Base-by-base conservation (phyloP, 2,113 vertebrate species). In the Strix aluco region DNA sequence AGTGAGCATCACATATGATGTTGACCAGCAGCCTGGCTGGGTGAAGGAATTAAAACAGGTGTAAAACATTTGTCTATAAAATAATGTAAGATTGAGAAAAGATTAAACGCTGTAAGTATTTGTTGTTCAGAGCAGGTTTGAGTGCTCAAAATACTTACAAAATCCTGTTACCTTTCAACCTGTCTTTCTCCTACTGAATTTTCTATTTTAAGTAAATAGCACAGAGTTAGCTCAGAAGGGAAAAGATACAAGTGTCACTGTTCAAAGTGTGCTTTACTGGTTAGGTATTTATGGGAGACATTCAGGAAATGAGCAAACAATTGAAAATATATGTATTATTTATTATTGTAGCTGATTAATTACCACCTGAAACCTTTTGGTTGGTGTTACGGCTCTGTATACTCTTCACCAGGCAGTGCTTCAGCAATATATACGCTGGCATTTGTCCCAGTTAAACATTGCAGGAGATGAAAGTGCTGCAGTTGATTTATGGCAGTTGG, bases 141-240 rank as follows among this genome's bases (percentile, higher is more conserved):
- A 87, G 14, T 52, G 49, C 65, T 88, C 47, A 70, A 73, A 79
- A 59, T 59, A 12, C 27, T 85, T 75, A 62, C 40, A 91, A 79
- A 82, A 58, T 57, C 49, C 49, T 49, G 30, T 62, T 92, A 49
- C 73, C 54, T 91, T 92, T 87, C 69, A 91, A 67, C 77, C 47
- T 74, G 54, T 52, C 15, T 78, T 67, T 94, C 63, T 95, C 38
- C 80, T 65, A 3, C 34, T 72, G 77, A 65, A 79, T 81, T 92
- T 84, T 81, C 86, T 92, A 49, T 91, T 92, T 93, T 87, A 77
- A 82, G 65, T 82, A 90, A 94, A 61, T 82, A 75, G 83, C 86
- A 65, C 90, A 84, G 51, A 52, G 47, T 83, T 86, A 61, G 38
- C 34, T 86, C 29, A 58, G 73, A 74, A 85, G 19, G 32, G 77